A percentile compares a stretch with the other conserved stretches of the same genome.
phyloP scores from a whole-genome alignment of 2,797 vertebrate genomes.

The Leptatherina wallacei region DNA sequence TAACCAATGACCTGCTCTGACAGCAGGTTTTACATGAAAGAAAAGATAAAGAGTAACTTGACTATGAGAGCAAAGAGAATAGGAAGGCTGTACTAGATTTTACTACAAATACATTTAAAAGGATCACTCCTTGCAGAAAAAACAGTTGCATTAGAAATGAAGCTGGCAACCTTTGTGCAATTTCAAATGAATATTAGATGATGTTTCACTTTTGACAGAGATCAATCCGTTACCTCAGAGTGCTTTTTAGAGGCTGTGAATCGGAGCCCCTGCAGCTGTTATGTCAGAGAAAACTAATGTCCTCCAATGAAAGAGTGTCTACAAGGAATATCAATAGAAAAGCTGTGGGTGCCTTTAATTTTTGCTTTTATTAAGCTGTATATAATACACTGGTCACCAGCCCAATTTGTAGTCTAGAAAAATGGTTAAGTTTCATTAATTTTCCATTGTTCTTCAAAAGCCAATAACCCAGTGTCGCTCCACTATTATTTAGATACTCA shows the following conservation, averaged over 20 bases:
- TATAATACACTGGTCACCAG: conserved; percentile 74
- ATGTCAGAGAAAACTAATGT: conserved; percentile 79
- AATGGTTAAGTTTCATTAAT: conserved; percentile 77
- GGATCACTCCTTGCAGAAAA: conserved; percentile 34
- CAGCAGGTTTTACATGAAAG: conserved; percentile 5
- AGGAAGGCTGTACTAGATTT: conserved; percentile 8
- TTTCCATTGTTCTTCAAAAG: conserved; percentile 76
- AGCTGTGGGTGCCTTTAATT: conserved; percentile 65
- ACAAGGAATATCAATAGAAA: conserved; percentile 68
- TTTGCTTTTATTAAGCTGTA: conserved; percentile 73
- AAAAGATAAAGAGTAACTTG: conserved; percentile 2
- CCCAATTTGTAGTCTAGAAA: conserved; percentile 55
- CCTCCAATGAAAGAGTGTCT: conserved; percentile 72
- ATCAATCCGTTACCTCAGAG: conserved; percentile 79
- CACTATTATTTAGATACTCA: conserved; percentile 86
- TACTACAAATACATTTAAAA: conserved; percentile 28
- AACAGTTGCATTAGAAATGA: conserved; percentile 59
- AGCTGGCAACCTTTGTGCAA: conserved; percentile 73
- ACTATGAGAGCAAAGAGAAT: conserved; percentile 14
- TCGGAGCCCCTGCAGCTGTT: conserved; percentile 76
- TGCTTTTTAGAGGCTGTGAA: conserved; percentile 75
- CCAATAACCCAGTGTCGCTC: conserved; percentile 59
- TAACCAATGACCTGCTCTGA: neutral
- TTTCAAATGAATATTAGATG: conserved; percentile 85
- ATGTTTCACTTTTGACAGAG: conserved; percentile 80